phyloP scores from a whole-genome alignment of 2,888 invertebrate species.

The Meiosimyza platycephala region DNA sequence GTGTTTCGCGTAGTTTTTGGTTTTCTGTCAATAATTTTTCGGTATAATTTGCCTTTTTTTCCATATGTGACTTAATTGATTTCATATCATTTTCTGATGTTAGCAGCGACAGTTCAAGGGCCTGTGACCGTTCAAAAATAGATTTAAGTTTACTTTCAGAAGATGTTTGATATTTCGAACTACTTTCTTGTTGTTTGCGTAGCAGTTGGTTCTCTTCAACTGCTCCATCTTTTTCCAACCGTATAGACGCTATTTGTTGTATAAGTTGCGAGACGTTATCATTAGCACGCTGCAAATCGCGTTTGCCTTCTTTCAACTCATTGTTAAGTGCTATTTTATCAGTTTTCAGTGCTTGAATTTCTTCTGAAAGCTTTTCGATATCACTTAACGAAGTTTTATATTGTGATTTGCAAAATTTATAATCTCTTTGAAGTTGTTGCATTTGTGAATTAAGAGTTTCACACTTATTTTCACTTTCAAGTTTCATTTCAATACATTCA shows the following conservation, averaged over 20 bases:
- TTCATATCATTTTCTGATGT: constrained; percentile 46
- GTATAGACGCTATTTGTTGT: constrained; percentile 49
- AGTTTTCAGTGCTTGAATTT: constrained; percentile 41
- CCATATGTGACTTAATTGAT: constrained; percentile 40
- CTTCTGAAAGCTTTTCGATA: constrained; percentile 32
- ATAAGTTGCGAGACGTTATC: constrained; percentile 51
- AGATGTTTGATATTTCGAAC: constrained; percentile 34
- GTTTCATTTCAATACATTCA: constrained; percentile 38
- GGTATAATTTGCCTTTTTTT: constrained; percentile 41
- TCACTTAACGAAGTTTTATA: constrained; percentile 40
- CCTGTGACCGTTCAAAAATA: constrained; percentile 45
- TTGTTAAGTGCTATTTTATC: constrained; percentile 39
- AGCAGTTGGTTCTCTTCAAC: constrained; percentile 44
- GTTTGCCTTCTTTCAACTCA: constrained; percentile 43
- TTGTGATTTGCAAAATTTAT: constrained; percentile 38
- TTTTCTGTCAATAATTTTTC: constrained; percentile 46
- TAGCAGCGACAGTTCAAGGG: constrained; percentile 46
- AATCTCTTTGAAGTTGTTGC: constrained; percentile 42
- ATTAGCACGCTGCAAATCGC: constrained; percentile 45
- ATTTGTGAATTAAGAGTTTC: constrained; percentile 38
- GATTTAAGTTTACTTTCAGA: constrained; percentile 45
- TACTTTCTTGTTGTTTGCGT: constrained; percentile 37
- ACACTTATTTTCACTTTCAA: constrained; percentile 41
- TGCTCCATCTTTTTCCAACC: constrained; percentile 47
- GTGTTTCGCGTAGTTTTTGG: constrained; percentile 45